phyloP scores from a whole-genome alignment of 2,797 vertebrate species.

The Macropus fuliginosus region DNA sequence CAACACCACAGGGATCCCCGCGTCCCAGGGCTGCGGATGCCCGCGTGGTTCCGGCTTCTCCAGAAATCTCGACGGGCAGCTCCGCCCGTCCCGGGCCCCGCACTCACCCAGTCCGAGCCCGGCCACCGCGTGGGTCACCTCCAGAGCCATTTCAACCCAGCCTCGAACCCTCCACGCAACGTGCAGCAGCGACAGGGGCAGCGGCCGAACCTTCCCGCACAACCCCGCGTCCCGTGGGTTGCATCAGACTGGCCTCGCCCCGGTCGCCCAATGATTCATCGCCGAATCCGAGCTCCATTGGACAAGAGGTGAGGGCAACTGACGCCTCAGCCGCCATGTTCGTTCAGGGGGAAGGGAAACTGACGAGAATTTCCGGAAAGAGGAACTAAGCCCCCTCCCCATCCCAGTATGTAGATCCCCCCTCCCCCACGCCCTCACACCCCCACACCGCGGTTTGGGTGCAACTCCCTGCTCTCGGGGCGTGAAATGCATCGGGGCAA shows the following conservation, averaged over 20 bases:
- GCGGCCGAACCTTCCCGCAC: neutral
- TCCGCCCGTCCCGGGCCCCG: neutral
- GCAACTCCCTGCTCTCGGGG: fast-evolving
- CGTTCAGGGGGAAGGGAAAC: slow-evolving; percentile 8
- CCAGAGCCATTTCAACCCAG: slow-evolving; percentile 62
- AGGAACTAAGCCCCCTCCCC: neutral
- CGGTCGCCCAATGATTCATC: neutral
- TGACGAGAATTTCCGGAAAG: neutral
- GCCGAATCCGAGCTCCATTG: slow-evolving; percentile 42
- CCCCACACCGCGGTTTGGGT: neutral
- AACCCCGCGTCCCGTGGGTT: slow-evolving; percentile 15
- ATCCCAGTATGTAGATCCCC: fast-evolving
- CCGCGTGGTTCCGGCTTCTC: neutral
- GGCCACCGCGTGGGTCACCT: slow-evolving; percentile 62
- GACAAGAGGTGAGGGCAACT: slow-evolving; percentile 8
- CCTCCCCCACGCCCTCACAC: too few species aligned
- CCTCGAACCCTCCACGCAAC: neutral
- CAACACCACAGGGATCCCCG: fast-evolving
- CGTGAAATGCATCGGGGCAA: fast-evolving
- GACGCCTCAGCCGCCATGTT: slow-evolving; percentile 25
- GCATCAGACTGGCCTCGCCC: slow-evolving; percentile 59
- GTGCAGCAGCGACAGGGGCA: neutral
- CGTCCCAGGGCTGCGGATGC: neutral
- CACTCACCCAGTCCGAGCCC: slow-evolving; percentile 78
- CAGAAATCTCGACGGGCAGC: neutral